phyloP scores from a whole-genome alignment of 2,888 invertebrate genomes.

The Molanna angustata region DNA sequence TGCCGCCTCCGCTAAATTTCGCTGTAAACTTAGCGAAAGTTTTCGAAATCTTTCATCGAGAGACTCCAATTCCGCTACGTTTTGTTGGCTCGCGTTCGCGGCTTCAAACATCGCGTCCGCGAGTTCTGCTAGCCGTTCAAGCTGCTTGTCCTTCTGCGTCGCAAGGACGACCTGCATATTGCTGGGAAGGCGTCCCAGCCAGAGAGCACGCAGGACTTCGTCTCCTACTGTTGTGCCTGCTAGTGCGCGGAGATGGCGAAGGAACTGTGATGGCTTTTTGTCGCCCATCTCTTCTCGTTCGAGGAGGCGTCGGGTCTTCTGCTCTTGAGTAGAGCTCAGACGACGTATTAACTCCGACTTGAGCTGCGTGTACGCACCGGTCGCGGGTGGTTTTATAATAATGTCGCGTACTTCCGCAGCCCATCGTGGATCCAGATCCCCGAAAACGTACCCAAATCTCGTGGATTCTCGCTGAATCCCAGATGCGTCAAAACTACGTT shows the following conservation, averaged over 20 bases:
- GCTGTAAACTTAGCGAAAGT: too few species aligned
- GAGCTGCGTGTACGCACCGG: constrained; percentile 29
- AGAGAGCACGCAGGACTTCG: constrained; percentile 28
- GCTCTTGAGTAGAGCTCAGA: constrained; percentile 27
- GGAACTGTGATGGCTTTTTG: constrained; percentile 35
- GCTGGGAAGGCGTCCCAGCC: constrained; percentile 27
- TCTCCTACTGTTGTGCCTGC: constrained; percentile 31
- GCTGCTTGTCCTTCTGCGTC: background rate
- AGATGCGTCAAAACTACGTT: constrained; percentile 24
- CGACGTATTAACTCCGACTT: constrained; percentile 35
- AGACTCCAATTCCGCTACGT: too few species aligned
- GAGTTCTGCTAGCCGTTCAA: background rate
- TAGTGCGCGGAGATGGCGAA: constrained; percentile 31
- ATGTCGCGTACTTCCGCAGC: constrained; percentile 35
- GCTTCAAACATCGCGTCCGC: background rate
- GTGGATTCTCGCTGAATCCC: constrained; percentile 30
- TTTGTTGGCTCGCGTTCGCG: too few species aligned
- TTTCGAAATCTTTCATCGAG: too few species aligned
- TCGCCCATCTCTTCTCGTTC: constrained; percentile 25
- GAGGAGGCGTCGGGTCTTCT: constrained; percentile 28
- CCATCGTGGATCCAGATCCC: constrained; percentile 31
- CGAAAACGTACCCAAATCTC: constrained; percentile 31
- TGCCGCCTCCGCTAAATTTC: too few species aligned
- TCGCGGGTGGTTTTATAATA: constrained; percentile 31
- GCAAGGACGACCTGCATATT: constrained; percentile 9